phyloP scores from a whole-genome alignment of 2,797 vertebrate species.

The Bradypodion ventrale region DNA sequence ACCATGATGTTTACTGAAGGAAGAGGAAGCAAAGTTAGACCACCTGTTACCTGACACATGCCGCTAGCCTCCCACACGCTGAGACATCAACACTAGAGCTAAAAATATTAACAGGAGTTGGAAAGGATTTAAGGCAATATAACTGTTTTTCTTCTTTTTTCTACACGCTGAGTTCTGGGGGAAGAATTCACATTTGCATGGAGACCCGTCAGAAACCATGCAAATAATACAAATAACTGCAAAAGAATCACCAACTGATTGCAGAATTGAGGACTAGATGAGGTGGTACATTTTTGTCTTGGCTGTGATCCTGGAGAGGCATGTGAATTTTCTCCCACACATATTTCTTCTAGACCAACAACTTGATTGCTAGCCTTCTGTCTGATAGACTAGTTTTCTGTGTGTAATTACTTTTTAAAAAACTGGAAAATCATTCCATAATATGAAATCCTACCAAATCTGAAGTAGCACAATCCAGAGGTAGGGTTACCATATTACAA shows the following conservation, averaged over 20 bases:
- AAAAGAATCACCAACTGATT: too few relatives aligned
- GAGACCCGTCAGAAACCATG: too few relatives aligned
- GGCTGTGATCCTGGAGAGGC: neutral
- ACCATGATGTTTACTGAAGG: constrained; percentile 12
- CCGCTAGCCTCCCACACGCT: constrained; percentile 3
- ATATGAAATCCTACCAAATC: neutral
- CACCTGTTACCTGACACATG: constrained; percentile 30
- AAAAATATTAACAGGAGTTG: constrained; percentile 24
- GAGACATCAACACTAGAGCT: neutral
- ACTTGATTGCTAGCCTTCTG: neutral
- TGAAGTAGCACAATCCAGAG: neutral
- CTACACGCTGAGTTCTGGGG: neutral
- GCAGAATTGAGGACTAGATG: too few relatives aligned
- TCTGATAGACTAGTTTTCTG: neutral
- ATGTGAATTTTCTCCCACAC: neutral
- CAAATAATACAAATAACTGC: too few relatives aligned
- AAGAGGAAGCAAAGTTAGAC: constrained; percentile 20
- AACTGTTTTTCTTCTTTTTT: neutral
- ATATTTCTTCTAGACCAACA: neutral
- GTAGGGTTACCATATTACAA: neutral
- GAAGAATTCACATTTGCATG: too few relatives aligned
- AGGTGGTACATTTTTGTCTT: too few relatives aligned
- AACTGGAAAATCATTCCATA: neutral
- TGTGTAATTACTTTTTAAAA: neutral
- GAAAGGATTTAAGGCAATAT: neutral